Evolutionary conservation across 2,888 invertebrate genomes (phyloP).

Genomic region (Empis livida): DNA sequence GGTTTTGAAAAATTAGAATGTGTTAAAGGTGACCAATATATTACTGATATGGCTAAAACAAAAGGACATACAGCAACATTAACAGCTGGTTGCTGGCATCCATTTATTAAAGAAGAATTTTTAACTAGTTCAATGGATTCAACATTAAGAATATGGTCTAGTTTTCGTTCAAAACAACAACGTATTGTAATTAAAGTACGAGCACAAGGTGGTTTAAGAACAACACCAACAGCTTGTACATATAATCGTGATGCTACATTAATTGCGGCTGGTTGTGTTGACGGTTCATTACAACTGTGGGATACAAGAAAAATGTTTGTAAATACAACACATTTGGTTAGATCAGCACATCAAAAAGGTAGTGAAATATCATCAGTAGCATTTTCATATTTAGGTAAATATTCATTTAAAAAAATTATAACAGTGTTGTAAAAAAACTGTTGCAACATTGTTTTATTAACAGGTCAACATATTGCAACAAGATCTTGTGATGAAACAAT

Average conservation of each 20-base stretch:
- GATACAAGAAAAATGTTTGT: conserved; percentile 86
- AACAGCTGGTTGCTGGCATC: conserved; percentile 89
- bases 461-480: conserved; percentile 46
- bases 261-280: conserved; percentile 82
- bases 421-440: no score
- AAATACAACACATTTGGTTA: conserved; percentile 63
- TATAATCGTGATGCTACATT: conserved; percentile 77
- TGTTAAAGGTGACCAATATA: conserved; percentile 90
- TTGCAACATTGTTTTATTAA: no score
- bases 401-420: not conserved
- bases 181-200: conserved; percentile 75
- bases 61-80: conserved; percentile 90
- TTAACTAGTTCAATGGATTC: conserved; percentile 90
- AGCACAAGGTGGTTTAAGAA: conserved; percentile 73
- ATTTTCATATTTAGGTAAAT: conserved; percentile 72
- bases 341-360: conserved; percentile 69
- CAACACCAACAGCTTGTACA: conserved; percentile 69
- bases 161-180: conserved; percentile 66
- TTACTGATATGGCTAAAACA: conserved; percentile 84
- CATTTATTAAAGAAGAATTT: conserved; percentile 80
- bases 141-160: conserved; percentile 84
- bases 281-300: conserved; percentile 97
- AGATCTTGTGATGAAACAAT: conserved; percentile 85
- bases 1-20: conserved; percentile 89
- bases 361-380: conserved; percentile 70